Evolutionary conservation across 2,888 invertebrate species (phyloP), one percentile per base, ranked within the genome.

Genomic region (Amiota communis): DNA sequence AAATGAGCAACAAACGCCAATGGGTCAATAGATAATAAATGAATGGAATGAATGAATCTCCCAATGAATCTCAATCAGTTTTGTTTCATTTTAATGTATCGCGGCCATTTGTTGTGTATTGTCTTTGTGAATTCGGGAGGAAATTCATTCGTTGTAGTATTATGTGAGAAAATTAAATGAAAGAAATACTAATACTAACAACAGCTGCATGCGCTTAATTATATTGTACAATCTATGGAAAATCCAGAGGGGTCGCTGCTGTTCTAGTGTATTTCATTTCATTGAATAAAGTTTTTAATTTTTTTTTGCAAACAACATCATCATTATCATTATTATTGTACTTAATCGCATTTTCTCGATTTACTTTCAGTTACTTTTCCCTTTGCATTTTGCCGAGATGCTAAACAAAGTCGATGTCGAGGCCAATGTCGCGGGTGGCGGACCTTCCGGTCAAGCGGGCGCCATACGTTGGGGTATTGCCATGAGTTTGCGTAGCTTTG

Each of bases 391-490:
- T 85, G 92, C 94, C 74, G 93, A 92, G 46, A 92, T 95, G 92
- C 88, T 94, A 73, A 93, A 93, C 67, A 91, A 93, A 88, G 95
- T 98, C 61, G 98, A 98, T 90, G 90, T 98, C 36, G 95, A 95
- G 87, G 96, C 95, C 61, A 92, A 92, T 81, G 92, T 95, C 51
- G 91, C 90, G 80, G 93, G 93, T 53, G 95, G 95, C 53, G 97
- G 97, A 12, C 91, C 92, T 51, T 93, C 95, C 15, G 94, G 95
- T 0, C 95, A 97, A 90, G 93, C 97, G n/a, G 97, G 97, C 56
- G 96, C 97, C 69, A 92, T 98, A 74, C 93, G 98, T 75, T 95
- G 94, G 92, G 98, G 95, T 36, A 93, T 98, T 74, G 92, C 98
- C n/a, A 93, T 93, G 92, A 94, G 94, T 36, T 91, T 98, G 71